These are phyloP conservation scores for Rhinopithecus roxellana DNA, from an alignment of 2,113 vertebrate genomes.

Conservation along the genomic window DNA sequence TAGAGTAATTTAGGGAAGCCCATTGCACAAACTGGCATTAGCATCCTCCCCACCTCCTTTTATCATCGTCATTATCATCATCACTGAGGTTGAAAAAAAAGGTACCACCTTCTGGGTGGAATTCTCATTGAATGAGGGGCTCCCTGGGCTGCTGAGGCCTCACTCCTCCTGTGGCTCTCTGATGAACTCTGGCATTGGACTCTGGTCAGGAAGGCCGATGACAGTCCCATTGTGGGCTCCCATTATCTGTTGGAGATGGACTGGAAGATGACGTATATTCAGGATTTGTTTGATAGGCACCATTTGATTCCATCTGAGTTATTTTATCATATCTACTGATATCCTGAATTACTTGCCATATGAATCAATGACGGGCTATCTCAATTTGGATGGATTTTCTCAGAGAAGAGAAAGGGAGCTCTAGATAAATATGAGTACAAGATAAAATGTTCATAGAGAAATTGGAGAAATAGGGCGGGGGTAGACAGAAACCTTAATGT, in stretches of 20 bases:
- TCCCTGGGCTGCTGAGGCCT: neutral
- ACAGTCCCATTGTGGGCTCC: neutral
- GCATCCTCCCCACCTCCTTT: accelerated
- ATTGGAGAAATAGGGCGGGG: neutral
- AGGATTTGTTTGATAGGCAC: neutral
- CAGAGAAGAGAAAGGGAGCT: neutral
- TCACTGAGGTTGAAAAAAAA: neutral
- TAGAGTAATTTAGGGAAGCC: neutral
- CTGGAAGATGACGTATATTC: neutral
- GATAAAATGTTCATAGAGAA: neutral
- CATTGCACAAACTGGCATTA: neutral
- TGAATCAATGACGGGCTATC: neutral
- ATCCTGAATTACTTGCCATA: neutral
- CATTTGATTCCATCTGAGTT: neutral
- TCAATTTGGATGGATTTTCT: neutral
- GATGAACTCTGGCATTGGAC: neutral
- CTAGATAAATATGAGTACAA: neutral
- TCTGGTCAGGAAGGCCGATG: neutral
- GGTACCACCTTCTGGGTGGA: neutral
- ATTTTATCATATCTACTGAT: neutral
- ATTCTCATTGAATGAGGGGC: too few species aligned
- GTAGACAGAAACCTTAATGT: neutral
- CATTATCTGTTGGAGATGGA: neutral
- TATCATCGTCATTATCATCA: accelerated
- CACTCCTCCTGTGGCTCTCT: neutral